Evolutionary conservation across 2,113 vertebrate genomes (phyloP), one percentile per base, ranked within the genome.

Genomic region (Sinocyclocheilus rhinocerous): DNA sequence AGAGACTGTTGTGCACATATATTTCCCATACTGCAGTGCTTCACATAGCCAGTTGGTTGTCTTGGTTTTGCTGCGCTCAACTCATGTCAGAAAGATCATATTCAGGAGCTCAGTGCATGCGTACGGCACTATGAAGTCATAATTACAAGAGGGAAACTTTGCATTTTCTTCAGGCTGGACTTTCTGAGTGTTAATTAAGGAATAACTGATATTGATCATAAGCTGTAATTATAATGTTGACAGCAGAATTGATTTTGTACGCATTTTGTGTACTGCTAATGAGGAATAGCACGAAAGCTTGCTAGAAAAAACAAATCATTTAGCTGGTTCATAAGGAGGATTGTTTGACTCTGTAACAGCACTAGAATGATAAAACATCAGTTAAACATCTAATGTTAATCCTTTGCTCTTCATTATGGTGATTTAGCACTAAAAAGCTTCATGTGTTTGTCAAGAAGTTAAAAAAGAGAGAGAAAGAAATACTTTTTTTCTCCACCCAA

Each of bases 151-250:
- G 72, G 39, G 22, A 75, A 12, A 48, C 72, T 75, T 75, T 24
- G 20, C 39, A 24, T 75, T 75, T 75, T 15, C 39, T 75, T 24
- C 22, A 45, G 72, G 72, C 39, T 6, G 42, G 42, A 75, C 11
- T 8, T 75, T 13, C 39, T 4, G 42, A 48, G 72, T 24, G 39
- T 45, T 75, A 75, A 48, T 75, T 75, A 75, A 45, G 13, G 72
- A 75, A 48, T 48, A 75, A 75, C 12, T 48, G 72, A 75, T 75
- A 75, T 75, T 48, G 72, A 75, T 75, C 72, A 75, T 48, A 48
- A 15, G 18, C n/a, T 75, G 39, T 48, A 48, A 75, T 75, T 75
- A 24, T 48, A 75, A 24, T 48, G 72, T 48, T 75, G 42, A 48
- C 22, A 45, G n/a, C 42, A 15, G 42, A 75, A 48, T 75, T 75